These are phyloP conservation scores for Casuarius casuarius DNA, from an alignment of 2,113 vertebrate genomes.

Conservation along the genomic window DNA sequence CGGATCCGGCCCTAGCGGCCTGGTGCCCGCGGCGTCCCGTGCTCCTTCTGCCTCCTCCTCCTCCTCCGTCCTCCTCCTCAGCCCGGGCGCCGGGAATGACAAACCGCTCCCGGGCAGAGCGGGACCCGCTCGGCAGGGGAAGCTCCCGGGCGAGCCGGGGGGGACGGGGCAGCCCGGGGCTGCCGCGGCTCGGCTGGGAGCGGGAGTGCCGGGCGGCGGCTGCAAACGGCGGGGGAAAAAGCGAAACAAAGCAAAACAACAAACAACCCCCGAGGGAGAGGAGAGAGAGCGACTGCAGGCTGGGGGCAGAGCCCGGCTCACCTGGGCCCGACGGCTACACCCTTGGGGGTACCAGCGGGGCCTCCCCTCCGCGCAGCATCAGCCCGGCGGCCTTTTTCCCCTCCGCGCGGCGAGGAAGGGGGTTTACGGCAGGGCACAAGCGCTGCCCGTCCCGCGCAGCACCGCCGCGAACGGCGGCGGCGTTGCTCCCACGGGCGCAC, in stretches of 20 bases:
- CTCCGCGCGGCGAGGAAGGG: not conserved
- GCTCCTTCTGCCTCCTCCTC: not conserved
- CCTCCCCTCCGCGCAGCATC: not conserved
- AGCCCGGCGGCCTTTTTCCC: not conserved
- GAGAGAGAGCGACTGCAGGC: no score
- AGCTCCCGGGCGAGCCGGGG: not conserved
- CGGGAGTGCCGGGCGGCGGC: not conserved
- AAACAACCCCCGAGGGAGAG: no score
- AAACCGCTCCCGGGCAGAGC: no score
- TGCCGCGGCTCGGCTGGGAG: no score
- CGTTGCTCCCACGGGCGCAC: not conserved
- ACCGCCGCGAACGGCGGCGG: not conserved
- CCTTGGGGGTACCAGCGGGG: not conserved
- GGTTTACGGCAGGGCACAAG: not conserved
- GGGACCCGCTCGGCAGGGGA: no score
- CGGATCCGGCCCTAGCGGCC: no score
- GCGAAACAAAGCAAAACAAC: no score
- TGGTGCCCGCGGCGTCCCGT: rapidly evolving
- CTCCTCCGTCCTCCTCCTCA: no score
- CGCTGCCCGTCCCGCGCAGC: not conserved
- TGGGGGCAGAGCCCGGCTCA: not conserved
- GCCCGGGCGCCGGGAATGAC: no score
- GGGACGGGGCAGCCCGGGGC: no score
- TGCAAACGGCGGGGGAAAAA: rapidly evolving
- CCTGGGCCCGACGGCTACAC: not conserved